Evolutionary conservation across 2,113 vertebrate species (phyloP), one percentile per base, ranked within the genome.

Genomic region (Nerophis lumbriciformis): DNA sequence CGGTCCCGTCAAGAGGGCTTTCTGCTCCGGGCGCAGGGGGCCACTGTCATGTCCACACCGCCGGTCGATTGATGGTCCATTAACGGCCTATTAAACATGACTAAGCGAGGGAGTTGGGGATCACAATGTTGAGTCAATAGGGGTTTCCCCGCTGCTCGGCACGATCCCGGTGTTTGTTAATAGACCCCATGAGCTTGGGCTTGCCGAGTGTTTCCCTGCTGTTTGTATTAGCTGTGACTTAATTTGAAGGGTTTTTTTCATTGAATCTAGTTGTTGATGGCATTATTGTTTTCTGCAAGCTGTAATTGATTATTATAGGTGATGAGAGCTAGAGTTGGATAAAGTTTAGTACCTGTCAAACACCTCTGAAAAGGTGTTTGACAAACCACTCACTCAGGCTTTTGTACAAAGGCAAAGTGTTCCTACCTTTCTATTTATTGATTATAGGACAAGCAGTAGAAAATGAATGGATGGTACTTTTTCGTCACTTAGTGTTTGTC

Each of bases 41-140:
- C 42, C 80, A 60, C 81, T 72, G 82, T 88, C 83, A 87, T 87
- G 79, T 81, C 77, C 83, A 82, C 72, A 53, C 70, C 59, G 73
- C 75, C 66, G 80, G 75, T 87, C 83, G 80, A 88, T 87, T 82
- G 82, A 88, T 84, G 79, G 78, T 72, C 83, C 75, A 85, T 88
- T 87, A 87, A 85, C 82, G 72, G 82, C 85, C 86, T 83, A 83
- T 88, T 88, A 87, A 87, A 87, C 80, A 76, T 62, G 60, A 76
- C 83, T 83, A 80, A 83, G 80, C 73, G 73, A 83, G 80, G 78
- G 83, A 70, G 83, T 80, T 75, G 53, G 54, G 76, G 75, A 83
- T 75, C 57, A 78, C 83, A 75, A 76, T 79, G 75, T 80, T 71
- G 63, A 69, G 79, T 75, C 74, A 68, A 47, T 63, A 61, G 75